A percentile compares a stretch with the other conserved stretches of the same genome.
These are phyloP conservation scores for Enteromius treurensis DNA, from an alignment of 2,797 vertebrate genomes.

Conservation along the genomic window DNA sequence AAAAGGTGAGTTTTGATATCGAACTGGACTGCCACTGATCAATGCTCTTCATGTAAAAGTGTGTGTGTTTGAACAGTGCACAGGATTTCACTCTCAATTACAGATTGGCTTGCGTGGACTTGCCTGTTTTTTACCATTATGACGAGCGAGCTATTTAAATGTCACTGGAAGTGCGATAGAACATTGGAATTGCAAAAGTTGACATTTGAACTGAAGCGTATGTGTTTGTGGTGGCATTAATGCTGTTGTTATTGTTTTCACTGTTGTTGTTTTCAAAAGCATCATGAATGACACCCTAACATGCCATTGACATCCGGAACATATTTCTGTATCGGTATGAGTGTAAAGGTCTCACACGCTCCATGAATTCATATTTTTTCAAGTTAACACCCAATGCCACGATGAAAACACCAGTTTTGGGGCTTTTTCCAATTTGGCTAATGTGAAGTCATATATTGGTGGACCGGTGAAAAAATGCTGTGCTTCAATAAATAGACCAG, in stretches of 20 bases:
- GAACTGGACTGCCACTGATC: background rate
- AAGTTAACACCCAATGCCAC: constrained; percentile 58
- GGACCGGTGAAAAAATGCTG: background rate
- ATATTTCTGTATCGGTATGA: constrained; percentile 45
- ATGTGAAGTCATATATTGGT: background rate
- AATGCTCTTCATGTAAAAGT: background rate
- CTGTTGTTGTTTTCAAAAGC: constrained; percentile 25
- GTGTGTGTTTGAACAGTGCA: background rate
- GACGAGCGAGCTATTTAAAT: constrained; percentile 37
- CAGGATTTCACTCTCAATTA: constrained; percentile 22
- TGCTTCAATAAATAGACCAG: background rate
- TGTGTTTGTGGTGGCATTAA: constrained; percentile 29
- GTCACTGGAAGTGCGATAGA: constrained; percentile 33
- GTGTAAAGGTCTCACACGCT: constrained; percentile 34
- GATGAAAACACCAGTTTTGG: constrained; percentile 9
- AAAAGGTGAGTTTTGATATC: constrained; percentile 42
- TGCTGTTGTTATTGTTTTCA: constrained; percentile 26
- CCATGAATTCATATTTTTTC: constrained; percentile 16
- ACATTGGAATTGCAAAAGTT: constrained; percentile 35
- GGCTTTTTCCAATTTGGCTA: background rate
- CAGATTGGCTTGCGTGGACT: constrained; percentile 21
- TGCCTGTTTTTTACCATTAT: constrained; percentile 1
- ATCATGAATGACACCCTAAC: constrained; percentile 27
- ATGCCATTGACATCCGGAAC: constrained; percentile 29
- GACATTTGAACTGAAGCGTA: constrained; percentile 46